Percentiles rank a stretch among this genome's conserved stretches.
These are phyloP conservation scores for Pelodiscus sinensis DNA, from an alignment of 2,113 vertebrate species.

Conservation along the genomic window DNA sequence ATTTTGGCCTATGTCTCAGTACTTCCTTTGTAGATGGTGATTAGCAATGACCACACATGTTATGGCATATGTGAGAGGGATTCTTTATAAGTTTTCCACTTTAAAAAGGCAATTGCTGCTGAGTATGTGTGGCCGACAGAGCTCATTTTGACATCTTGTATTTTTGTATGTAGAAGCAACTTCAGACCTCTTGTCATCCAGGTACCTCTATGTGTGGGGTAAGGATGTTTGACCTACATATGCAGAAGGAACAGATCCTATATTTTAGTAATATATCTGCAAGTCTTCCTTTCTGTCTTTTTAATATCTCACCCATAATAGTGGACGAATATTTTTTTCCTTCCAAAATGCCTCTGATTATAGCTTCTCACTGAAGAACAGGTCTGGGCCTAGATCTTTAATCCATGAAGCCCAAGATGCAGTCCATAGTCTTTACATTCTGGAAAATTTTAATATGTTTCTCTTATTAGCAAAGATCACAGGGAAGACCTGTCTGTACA, in stretches of 20 bases:
- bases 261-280: neutral
- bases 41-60: neutral
- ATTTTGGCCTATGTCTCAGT: neutral
- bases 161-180: neutral
- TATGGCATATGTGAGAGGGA: rapidly evolving
- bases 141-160: neutral
- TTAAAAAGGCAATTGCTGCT: neutral
- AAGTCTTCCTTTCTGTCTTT: neutral
- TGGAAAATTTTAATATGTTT: neutral
- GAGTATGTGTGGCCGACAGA: neutral
- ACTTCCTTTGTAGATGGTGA: neutral
- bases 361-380: neutral
- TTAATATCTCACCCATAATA: neutral
- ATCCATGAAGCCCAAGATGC: neutral
- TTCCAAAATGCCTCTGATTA: neutral
- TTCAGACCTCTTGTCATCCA: neutral
- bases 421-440: neutral
- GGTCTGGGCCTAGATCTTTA: neutral
- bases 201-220: too few relatives aligned
- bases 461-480: neutral
- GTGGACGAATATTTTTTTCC: neutral
- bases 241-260: neutral
- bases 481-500: neutral
- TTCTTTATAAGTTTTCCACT: neutral
- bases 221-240: neutral